These are phyloP conservation scores for Gambusia yucatana DNA, from an alignment of 2,797 vertebrate genomes.

Conservation along the genomic window DNA sequence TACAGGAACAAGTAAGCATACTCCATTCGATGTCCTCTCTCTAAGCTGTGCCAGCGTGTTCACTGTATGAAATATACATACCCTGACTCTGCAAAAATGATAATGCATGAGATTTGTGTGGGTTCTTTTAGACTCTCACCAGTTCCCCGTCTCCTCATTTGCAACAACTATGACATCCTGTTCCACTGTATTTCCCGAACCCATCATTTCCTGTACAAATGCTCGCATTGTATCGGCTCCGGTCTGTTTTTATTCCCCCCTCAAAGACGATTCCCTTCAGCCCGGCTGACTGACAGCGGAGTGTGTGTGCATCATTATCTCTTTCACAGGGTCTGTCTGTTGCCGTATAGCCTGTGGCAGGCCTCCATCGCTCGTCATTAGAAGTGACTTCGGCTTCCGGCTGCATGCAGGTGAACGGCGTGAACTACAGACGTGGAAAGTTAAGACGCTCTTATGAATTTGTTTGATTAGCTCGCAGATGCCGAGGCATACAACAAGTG, in stretches of 20 bases:
- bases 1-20: conserved; percentile 1
- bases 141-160: conserved; percentile 39
- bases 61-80: conserved; percentile 2
- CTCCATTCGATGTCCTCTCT: neutral
- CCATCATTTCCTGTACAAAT: conserved; percentile 72
- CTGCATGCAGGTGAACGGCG: conserved; percentile 29
- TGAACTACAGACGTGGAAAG: conserved; percentile 33
- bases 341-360: conserved; percentile 69
- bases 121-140: conserved; percentile 30
- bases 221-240: conserved; percentile 57
- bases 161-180: conserved; percentile 50
- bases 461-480: conserved; percentile 33
- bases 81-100: conserved; percentile 23
- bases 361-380: conserved; percentile 70
- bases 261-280: conserved; percentile 67
- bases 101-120: conserved; percentile 29
- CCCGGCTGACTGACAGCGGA: conserved; percentile 74
- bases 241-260: conserved; percentile 69
- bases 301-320: conserved; percentile 76
- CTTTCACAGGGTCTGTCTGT: conserved; percentile 69
- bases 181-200: conserved; percentile 64
- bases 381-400: conserved; percentile 60
- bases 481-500: conserved; percentile 31
- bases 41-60: conserved; percentile 6
- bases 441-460: conserved; percentile 32